A percentile compares a stretch with the other conserved stretches of the same genome.
Evolutionary conservation across 2,888 invertebrate genomes (phyloP).

Genomic region (Cataglyphis cursor): DNA sequence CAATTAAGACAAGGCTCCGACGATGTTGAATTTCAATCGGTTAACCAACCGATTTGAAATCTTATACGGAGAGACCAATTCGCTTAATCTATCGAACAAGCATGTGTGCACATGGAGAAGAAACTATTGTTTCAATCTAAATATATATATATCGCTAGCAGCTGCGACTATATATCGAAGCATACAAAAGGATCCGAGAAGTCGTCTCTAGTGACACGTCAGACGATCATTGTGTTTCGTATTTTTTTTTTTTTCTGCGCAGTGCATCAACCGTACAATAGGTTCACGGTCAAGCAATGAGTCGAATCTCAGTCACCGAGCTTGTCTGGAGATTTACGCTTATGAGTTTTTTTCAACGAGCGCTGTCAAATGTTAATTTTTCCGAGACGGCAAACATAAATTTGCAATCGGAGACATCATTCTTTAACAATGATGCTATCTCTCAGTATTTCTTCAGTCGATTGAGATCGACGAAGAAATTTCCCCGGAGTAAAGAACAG

Average conservation of each 20-base stretch:
- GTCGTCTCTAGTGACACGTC: constrained; percentile 27
- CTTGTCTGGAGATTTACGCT: constrained; percentile 6
- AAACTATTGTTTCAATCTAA: constrained; percentile 8
- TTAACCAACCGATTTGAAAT: not conserved
- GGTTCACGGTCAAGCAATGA: constrained; percentile 42
- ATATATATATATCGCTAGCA: not conserved
- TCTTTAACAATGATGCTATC: not conserved
- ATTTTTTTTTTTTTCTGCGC: constrained; percentile 3
- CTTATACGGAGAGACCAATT: not conserved
- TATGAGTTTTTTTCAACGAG: not conserved
- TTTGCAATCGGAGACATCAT: not conserved
- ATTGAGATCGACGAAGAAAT: not conserved
- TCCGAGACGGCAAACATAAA: constrained; percentile 19
- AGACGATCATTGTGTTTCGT: constrained; percentile 34
- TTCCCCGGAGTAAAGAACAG: not conserved
- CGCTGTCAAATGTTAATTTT: constrained; percentile 20
- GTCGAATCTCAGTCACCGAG: not conserved
- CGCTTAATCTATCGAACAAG: not conserved
- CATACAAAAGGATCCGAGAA: constrained; percentile 28
- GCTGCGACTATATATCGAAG: constrained; percentile 1
- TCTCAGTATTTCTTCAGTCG: not conserved
- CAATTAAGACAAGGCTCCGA: constrained; percentile 66
- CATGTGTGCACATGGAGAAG: no score
- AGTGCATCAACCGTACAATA: constrained; percentile 42
- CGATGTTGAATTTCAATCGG: constrained; percentile 48